Conservation (phyloP, 92 coral and sea anemone species). For the Parazoanthus atlanticus region DNA sequence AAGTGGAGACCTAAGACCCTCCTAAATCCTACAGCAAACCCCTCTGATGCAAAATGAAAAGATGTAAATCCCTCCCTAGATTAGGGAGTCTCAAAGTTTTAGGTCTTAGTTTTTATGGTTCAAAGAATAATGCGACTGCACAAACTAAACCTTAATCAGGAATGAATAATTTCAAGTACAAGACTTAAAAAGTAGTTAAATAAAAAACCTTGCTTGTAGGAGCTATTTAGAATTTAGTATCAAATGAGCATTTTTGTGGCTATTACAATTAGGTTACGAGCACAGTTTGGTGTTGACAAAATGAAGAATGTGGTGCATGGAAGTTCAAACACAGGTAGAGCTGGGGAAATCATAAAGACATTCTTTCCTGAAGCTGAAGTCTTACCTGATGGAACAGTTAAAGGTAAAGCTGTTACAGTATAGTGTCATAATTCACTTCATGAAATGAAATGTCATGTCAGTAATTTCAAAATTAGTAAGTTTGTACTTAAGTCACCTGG, state of each 20-base stretch:
- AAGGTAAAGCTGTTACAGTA: conserved; percentile 55
- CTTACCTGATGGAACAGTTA: conserved; percentile 86
- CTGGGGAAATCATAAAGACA: conserved; percentile 80
- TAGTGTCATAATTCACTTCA: not conserved
- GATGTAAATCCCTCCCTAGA: no score
- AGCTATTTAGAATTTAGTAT: not conserved
- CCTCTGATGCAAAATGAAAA: no score
- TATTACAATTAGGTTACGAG: conserved; percentile 69
- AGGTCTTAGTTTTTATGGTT: no score
- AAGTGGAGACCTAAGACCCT: no score
- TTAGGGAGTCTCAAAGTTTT: no score
- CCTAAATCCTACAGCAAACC: no score
- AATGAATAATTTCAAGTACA: no score
- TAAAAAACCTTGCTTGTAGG: not conserved
- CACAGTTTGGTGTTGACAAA: conserved; percentile 85
- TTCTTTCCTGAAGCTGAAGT: conserved; percentile 93
- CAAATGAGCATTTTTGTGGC: not conserved
- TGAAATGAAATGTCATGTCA: not conserved
- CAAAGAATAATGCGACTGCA: no score
- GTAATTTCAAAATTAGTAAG: not conserved
- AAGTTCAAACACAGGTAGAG: conserved; percentile 81
- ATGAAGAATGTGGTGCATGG: conserved; percentile 98
- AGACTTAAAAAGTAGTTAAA: no score
- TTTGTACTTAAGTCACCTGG: not conserved
- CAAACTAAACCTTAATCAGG: no score